Evolutionary conservation across 2,113 vertebrate genomes (phyloP), one percentile per base, ranked within the genome.

Genomic region (Pycnonotus jocosus): DNA sequence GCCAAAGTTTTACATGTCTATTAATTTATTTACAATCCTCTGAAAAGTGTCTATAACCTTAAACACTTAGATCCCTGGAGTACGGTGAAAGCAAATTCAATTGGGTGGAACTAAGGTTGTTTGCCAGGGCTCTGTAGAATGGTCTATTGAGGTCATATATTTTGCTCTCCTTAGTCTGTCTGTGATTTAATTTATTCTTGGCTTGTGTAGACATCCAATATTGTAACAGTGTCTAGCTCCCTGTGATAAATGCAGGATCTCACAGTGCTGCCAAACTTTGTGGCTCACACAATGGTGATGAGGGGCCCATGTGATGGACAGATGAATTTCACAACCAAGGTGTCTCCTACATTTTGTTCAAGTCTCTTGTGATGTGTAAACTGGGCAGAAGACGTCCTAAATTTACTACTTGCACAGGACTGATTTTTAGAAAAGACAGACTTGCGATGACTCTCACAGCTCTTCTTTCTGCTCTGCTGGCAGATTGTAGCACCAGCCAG

Each of bases 111-210:
- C 48, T 71, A 81, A 94, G 73, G 73, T 73, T 79, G 12, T 81
- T 86, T 92, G 81, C 84, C 84, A 93, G 77, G 33, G 14, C 48
- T 73, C 38, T 50, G 24, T 76, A 58, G 40, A 95, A 60, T 1
- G 8, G 83, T 60, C 92, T 91, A 16, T n/a, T 89, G 87, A 92
- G 65, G 65, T 89, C 90, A 28, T 47, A 28, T 20, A 60, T 79
- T 94, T 84, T 68, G 21, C 11, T 71, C 24, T 94, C n/a, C 35
- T 86, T 70, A 44, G 40, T 72, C 56, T 89, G n/a, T 19, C 35
- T 64, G 28, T 89, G 51, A 72, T 72, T 91, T 96, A 70, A 94
- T 94, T 93, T 85, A 87, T 76, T 94, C 73, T 31, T 90, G 90
- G 78, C 48, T 62, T 48, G 57, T 30, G 13, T 56, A 68, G 81